These are phyloP conservation scores for Manacus vitellinus DNA, from an alignment of 2,113 vertebrate species.

Conservation along the genomic window DNA sequence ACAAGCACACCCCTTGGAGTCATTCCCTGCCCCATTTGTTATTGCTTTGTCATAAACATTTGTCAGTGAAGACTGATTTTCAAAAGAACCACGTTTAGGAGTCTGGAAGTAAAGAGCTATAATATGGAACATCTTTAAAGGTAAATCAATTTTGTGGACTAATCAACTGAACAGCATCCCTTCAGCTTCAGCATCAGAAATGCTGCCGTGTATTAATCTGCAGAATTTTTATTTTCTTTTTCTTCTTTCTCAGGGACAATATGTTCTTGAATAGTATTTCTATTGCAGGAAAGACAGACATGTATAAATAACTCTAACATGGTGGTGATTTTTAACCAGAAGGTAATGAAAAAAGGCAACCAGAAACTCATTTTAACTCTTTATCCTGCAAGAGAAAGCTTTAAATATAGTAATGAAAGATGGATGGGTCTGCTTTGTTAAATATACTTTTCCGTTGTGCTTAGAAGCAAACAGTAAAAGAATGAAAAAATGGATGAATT, in stretches of 20 bases:
- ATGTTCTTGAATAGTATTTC: neutral
- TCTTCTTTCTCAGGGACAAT: neutral
- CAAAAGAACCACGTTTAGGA: neutral
- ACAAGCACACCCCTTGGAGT: neutral
- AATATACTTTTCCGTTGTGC: neutral
- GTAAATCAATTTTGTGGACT: slow-evolving; percentile 50
- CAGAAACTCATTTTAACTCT: neutral
- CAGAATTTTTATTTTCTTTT: neutral
- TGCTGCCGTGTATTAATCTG: neutral
- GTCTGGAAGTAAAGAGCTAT: neutral
- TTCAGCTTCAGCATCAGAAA: neutral
- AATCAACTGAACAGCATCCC: slow-evolving; percentile 11
- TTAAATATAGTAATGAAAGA: neutral
- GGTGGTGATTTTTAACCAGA: neutral
- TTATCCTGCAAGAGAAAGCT: neutral
- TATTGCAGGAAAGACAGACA: neutral
- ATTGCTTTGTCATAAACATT: slow-evolving; percentile 37
- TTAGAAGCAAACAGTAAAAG: neutral
- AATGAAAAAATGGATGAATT: neutral
- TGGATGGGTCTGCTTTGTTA: neutral
- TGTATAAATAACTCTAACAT: neutral
- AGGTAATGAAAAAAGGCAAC: neutral
- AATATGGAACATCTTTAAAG: slow-evolving; percentile 35
- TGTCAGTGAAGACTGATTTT: slow-evolving; percentile 45
- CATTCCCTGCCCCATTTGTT: neutral